These are phyloP conservation scores for Apis dorsata DNA, from an alignment of 1,140 invertebrate species.

Conservation along the genomic window DNA sequence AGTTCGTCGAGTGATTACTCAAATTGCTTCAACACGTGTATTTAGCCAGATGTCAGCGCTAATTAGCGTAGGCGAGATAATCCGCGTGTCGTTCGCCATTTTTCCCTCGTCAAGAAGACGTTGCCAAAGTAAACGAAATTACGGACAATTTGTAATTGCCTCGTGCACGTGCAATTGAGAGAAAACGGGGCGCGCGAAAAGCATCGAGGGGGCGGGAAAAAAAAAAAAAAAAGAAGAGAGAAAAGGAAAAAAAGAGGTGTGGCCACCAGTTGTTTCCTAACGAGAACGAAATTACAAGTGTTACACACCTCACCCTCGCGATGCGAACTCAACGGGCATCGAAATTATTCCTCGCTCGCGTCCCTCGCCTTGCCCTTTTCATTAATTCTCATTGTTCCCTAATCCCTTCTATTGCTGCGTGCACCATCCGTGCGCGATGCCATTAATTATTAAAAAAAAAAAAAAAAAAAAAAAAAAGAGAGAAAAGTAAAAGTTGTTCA, in stretches of 20 bases:
- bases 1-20: background rate
- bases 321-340: slow-evolving; percentile 56
- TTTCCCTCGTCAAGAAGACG: slow-evolving; percentile 26
- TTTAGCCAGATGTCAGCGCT: background rate
- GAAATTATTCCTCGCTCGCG: slow-evolving; percentile 58
- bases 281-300: slow-evolving; percentile 67
- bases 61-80: slow-evolving; percentile 24
- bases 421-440: slow-evolving; percentile 27
- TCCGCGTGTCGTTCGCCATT: slow-evolving; percentile 19
- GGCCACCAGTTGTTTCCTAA: slow-evolving; percentile 64
- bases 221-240: background rate
- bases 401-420: slow-evolving; percentile 20
- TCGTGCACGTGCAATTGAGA: slow-evolving; percentile 20
- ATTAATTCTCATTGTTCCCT: slow-evolving; percentile 48
- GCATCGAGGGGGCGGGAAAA: slow-evolving; percentile 7
- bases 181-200: slow-evolving; percentile 2
- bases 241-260: slow-evolving; percentile 25
- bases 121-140: slow-evolving; percentile 59
- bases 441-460: slow-evolving; percentile 42
- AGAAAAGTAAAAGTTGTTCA: background rate
- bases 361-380: slow-evolving; percentile 48
- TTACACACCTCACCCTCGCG: slow-evolving; percentile 41
- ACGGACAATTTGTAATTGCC: slow-evolving; percentile 68
- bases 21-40: background rate
- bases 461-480: background rate